These are phyloP conservation scores for Pachyuromys duprasi DNA, from an alignment of 2,797 vertebrate genomes.

Conservation along the genomic window DNA sequence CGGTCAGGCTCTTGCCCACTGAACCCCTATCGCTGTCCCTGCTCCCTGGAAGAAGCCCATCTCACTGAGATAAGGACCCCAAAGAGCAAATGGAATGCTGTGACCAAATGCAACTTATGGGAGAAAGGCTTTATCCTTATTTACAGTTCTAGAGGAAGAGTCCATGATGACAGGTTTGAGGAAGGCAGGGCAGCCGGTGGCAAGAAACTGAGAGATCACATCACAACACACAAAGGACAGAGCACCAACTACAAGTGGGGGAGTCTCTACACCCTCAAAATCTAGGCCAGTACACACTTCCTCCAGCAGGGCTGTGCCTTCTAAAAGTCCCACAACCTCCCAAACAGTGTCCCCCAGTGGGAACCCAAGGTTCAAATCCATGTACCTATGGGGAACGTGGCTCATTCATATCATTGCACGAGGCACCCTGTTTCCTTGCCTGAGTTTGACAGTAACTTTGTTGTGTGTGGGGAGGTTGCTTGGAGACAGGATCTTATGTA, in stretches of 20 bases:
- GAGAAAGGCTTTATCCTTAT: neutral
- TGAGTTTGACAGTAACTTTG: neutral
- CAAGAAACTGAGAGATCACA: neutral
- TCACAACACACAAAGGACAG: neutral
- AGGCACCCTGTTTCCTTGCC: neutral
- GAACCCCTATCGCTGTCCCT: neutral
- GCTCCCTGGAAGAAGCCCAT: neutral
- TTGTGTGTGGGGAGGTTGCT: neutral
- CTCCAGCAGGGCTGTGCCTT: neutral
- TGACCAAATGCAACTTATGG: neutral
- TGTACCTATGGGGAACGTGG: neutral
- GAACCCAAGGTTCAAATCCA: too few relatives aligned
- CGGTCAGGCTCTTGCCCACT: neutral
- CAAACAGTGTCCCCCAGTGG: too few relatives aligned
- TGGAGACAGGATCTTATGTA: neutral
- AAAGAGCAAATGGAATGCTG: neutral
- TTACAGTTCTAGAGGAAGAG: neutral
- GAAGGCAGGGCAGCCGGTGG: neutral
- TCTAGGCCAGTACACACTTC: neutral
- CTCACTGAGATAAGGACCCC: neutral
- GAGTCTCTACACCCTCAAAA: neutral
- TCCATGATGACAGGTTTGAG: neutral
- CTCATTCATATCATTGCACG: neutral
- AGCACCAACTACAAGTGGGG: neutral
- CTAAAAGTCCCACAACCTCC: neutral